A percentile compares a stretch with the other conserved stretches of the same genome.
phyloP scores from a whole-genome alignment of 1,140 invertebrate species.

The Lamellibrachia luymesi region DNA sequence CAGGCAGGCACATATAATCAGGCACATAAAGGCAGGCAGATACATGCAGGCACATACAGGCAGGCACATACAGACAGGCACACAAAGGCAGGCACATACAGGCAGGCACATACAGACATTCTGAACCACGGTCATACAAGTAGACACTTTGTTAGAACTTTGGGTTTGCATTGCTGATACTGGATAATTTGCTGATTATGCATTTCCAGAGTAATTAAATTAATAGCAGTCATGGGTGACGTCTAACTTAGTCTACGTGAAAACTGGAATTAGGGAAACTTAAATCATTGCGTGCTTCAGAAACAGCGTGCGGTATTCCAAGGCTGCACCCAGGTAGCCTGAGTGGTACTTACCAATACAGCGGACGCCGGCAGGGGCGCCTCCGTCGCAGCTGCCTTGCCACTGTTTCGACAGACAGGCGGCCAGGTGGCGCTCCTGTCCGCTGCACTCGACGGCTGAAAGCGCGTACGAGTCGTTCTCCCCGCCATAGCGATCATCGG shows the following conservation, averaged over 20 bases:
- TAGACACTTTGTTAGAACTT: neutral
- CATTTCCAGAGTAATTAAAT: neutral
- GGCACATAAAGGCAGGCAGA: too few species aligned
- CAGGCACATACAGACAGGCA: neutral
- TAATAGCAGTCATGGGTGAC: neutral
- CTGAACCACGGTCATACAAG: neutral
- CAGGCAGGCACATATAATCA: too few species aligned
- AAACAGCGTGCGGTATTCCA: neutral
- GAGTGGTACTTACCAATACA: slow-evolving; percentile 21
- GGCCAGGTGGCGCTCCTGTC: slow-evolving; percentile 15
- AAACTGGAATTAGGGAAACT: too few species aligned
- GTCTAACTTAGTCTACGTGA: neutral
- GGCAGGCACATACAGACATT: neutral
- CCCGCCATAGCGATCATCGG: neutral
- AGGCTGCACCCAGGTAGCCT: neutral
- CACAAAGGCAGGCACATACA: too few species aligned
- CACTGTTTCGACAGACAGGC: slow-evolving; percentile 17
- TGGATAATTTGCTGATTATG: neutral
- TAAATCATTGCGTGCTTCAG: neutral
- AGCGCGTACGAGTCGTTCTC: slow-evolving; percentile 13
- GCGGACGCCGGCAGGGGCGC: slow-evolving; percentile 14
- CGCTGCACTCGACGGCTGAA: slow-evolving; percentile 11
- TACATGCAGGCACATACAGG: neutral
- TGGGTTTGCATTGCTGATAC: neutral
- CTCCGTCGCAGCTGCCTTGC: neutral